A percentile compares a stretch with the other conserved stretches of the same genome.
Conservation (phyloP, 2,888 invertebrate species). For the Craniophora ligustri region DNA sequence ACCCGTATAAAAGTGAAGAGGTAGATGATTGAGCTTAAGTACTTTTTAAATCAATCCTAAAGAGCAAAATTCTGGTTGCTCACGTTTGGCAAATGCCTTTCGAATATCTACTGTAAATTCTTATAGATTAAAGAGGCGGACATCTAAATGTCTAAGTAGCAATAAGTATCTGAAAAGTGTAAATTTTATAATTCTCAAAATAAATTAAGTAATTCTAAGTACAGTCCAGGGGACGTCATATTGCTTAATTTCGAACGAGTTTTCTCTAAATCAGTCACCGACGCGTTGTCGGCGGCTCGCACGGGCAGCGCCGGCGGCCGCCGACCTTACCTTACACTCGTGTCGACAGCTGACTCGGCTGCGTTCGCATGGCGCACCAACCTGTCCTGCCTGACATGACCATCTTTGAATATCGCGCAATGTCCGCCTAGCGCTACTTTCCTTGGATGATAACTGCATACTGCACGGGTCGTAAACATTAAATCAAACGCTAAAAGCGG, state of each 20-base stretch:
- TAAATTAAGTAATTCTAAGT: slow-evolving; percentile 87
- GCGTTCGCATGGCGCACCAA: slow-evolving; percentile 67
- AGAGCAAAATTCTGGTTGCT: slow-evolving; percentile 73
- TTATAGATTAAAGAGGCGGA: slow-evolving; percentile 85
- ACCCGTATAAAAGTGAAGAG: slow-evolving; percentile 89
- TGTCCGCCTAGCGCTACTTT: slow-evolving; percentile 70
- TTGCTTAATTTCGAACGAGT: slow-evolving; percentile 82
- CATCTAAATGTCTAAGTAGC: slow-evolving; percentile 84
- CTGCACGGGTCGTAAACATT: slow-evolving; percentile 77
- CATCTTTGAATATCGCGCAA: slow-evolving; percentile 59
- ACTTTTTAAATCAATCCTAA: slow-evolving; percentile 83
- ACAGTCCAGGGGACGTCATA: slow-evolving; percentile 86
- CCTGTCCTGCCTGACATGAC: slow-evolving; percentile 63
- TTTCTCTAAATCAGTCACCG: slow-evolving; percentile 85
- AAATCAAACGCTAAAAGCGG: slow-evolving; percentile 81
- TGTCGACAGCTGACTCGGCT: slow-evolving; percentile 73
- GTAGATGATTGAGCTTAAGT: slow-evolving; percentile 88
- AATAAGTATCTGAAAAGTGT: slow-evolving; percentile 83
- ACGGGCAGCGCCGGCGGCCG: slow-evolving; percentile 46
- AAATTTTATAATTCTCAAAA: slow-evolving; percentile 86
- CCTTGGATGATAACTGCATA: slow-evolving; percentile 62
- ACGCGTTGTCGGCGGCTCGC: slow-evolving; percentile 74
- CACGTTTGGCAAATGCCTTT: slow-evolving; percentile 58
- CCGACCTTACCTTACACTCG: slow-evolving; percentile 71
- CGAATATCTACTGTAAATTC: slow-evolving; percentile 70